These are phyloP conservation scores for Galemys pyrenaicus DNA, from an alignment of 2,113 vertebrate genomes.

Conservation along the genomic window DNA sequence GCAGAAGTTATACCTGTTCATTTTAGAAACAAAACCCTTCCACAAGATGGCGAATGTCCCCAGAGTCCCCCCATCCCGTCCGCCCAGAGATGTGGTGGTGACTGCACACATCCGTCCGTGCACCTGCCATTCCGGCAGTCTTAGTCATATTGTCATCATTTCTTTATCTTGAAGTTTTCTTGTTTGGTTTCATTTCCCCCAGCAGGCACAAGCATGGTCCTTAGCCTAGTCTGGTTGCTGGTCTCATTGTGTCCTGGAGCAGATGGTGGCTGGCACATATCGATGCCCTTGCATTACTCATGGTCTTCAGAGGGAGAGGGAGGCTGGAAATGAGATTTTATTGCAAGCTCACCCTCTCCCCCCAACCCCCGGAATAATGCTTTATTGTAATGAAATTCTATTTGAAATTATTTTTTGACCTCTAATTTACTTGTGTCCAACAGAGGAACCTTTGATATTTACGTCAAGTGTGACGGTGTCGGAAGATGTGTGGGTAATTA, in stretches of 20 bases:
- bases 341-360: neutral
- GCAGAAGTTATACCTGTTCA: neutral
- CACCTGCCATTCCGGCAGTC: neutral
- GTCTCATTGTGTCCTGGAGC: neutral
- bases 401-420: neutral
- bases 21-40: neutral
- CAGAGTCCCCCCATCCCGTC: neutral
- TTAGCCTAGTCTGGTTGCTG: neutral
- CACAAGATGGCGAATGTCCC: neutral
- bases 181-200: neutral
- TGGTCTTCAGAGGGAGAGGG: neutral
- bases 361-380: neutral
- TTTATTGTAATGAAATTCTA: neutral
- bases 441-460: slow-evolving; percentile 96
- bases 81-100: neutral
- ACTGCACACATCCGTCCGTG: neutral
- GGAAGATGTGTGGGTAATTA: slow-evolving; percentile 94
- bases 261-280: neutral
- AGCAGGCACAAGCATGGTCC: neutral
- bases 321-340: neutral
- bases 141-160: neutral
- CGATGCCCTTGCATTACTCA: neutral
- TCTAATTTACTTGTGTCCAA: slow-evolving; percentile 61
- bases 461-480: slow-evolving; percentile 91
- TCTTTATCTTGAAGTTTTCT: neutral